A percentile compares a stretch with the other conserved stretches of the same genome.
Evolutionary conservation across 2,888 invertebrate species (phyloP).

Genomic region (Papilio protenor): DNA sequence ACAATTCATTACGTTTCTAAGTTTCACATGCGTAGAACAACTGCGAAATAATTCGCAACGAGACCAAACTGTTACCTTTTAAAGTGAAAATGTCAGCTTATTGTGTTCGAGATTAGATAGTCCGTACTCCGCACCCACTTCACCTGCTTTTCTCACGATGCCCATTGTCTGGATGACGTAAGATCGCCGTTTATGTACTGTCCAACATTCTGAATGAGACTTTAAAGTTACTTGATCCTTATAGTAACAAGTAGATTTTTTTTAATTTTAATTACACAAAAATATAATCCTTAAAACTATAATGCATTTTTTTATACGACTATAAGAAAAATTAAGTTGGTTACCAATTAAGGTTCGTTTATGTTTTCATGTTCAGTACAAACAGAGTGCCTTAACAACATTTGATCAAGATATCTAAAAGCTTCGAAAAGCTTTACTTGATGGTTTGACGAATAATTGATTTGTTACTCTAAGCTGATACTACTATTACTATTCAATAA

Average conservation of each 20-base stretch:
- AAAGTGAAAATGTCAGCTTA: constrained; percentile 60
- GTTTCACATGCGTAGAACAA: constrained; percentile 8
- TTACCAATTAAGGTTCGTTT: too few relatives aligned
- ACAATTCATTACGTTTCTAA: not conserved
- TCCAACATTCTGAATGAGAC: constrained; percentile 3
- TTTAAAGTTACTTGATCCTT: constrained; percentile 2
- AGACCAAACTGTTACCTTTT: constrained; percentile 44
- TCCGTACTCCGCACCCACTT: constrained; percentile 51
- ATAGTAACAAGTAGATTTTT: not conserved
- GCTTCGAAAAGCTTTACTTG: too few relatives aligned
- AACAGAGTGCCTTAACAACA: too few relatives aligned
- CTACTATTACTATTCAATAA: too few relatives aligned
- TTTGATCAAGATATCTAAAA: too few relatives aligned
- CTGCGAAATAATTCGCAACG: constrained; percentile 36
- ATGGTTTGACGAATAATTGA: too few relatives aligned
- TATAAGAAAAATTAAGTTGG: too few relatives aligned
- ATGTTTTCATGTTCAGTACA: too few relatives aligned
- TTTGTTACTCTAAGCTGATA: too few relatives aligned
- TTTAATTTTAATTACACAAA: not conserved
- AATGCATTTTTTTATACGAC: too few relatives aligned
- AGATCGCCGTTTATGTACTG: constrained; percentile 36
- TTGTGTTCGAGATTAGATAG: constrained; percentile 63
- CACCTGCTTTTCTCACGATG: constrained; percentile 66
- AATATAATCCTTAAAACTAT: not conserved
- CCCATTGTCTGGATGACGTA: constrained; percentile 45